Base-by-base conservation (phyloP, 2,888 invertebrate genomes). In the Eristalinus aeneus region DNA sequence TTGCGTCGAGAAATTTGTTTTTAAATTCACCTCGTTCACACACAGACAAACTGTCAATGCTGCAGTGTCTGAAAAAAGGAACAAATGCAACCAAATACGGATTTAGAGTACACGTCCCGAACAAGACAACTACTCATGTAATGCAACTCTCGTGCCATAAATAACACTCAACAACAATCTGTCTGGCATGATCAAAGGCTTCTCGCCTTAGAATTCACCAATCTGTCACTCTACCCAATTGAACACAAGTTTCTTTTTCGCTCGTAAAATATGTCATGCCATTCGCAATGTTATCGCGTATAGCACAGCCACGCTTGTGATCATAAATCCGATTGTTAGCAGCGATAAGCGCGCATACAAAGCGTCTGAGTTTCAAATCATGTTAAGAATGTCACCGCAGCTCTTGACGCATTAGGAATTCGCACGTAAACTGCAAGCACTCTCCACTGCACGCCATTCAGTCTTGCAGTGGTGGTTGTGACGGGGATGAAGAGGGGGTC, bases 171-270 rank as follows among this genome's bases (percentile, higher is more conserved):
- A 81, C 77, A 81, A 77, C 86, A 86, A 86, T 86, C 82, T 78
- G 82, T 86, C 86, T 74, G 84, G 36, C 81, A 81, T 81, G 86
- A 86, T 86, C 86, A 86, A 86, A 86, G 82, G 58, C 73, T 86
- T 78, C 82, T 78, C 71, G 36, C 60, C 71, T n/a, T 56, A 82
- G 73, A 86, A 82, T 86, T 86, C 73, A 77, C 82, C 73, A 82
- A 82, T 86, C 72, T 82, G 82, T 86, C 86, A 86, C 77, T 82
- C 82, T 65, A 54, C 46, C 53, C 75, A 79, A 84, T 61, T 64
- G 69, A 36, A 64, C 53, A 58, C 68, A 34, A 63, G 56, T 71
- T 31, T 36, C 61, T 9, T 61, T 32, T 63, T 36, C 63, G 36
- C 16, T 16, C 12, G 27, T 80, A 58, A 60, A 65, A 72, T 69